Evolutionary conservation across 2,797 vertebrate species (phyloP).

Genomic region (Sebastes iracundus): DNA sequence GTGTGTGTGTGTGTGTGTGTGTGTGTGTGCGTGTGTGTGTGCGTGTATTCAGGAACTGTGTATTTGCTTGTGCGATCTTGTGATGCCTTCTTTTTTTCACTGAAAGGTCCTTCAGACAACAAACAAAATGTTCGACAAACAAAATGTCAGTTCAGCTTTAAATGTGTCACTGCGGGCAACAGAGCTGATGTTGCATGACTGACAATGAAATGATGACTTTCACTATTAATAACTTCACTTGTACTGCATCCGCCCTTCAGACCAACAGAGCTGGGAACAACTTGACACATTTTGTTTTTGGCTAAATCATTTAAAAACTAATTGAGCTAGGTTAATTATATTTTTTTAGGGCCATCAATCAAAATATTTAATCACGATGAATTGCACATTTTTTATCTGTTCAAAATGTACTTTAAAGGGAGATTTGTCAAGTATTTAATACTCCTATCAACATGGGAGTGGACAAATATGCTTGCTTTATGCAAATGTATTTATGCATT

Average conservation of each 20-base stretch:
- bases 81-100: constrained; percentile 1
- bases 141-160: constrained; percentile 3
- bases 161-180: neutral
- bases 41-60: neutral
- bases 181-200: neutral
- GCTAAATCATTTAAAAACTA: neutral
- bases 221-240: neutral
- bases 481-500: no score
- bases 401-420: no score
- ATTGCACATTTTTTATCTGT: no score
- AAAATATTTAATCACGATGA: no score
- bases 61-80: neutral
- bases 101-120: constrained; percentile 25
- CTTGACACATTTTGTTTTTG: neutral
- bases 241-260: neutral
- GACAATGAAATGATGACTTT: neutral
- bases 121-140: constrained; percentile 19
- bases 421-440: no score
- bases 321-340: no score
- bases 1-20: neutral
- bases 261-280: neutral
- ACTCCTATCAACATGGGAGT: no score
- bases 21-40: neutral
- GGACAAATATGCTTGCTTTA: no score
- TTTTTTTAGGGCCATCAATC: no score